Evolutionary conservation across 1,140 invertebrate species (phyloP).

Genomic region (Sitophilus oryzae): DNA sequence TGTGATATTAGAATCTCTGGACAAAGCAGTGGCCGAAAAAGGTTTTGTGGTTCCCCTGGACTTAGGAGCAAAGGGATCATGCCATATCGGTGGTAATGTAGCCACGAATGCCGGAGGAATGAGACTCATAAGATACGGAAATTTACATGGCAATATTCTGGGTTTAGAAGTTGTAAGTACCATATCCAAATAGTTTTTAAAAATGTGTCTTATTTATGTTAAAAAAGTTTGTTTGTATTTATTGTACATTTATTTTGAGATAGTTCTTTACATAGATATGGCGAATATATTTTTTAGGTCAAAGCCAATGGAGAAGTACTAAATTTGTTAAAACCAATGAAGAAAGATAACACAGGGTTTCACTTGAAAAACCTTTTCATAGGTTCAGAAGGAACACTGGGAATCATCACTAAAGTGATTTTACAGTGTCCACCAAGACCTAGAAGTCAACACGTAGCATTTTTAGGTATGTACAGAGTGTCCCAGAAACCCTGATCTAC

Average conservation of each 20-base stretch:
- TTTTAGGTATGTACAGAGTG: conserved; percentile 66
- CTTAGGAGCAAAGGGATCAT: conserved; percentile 94
- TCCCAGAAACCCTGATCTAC: no score
- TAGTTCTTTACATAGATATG: neutral
- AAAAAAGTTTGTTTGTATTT: neutral
- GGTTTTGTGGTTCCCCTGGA: conserved; percentile 91
- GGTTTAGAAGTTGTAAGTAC: conserved; percentile 82
- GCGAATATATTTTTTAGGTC: conserved; percentile 61
- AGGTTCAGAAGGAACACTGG: conserved; percentile 94
- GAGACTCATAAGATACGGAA: conserved; percentile 87
- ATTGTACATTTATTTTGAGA: neutral
- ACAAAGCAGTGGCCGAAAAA: conserved; percentile 64
- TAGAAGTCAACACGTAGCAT: conserved; percentile 72
- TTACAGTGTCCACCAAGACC: conserved; percentile 82
- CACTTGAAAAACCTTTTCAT: conserved; percentile 96
- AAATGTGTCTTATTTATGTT: no score
- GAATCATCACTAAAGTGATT: conserved; percentile 87
- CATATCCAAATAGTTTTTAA: neutral
- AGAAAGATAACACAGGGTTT: conserved; percentile 97
- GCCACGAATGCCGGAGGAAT: conserved; percentile 95
- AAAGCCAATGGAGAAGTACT: conserved; percentile 82
- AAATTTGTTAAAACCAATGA: conserved; percentile 75
- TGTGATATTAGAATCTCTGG: conserved; percentile 82
- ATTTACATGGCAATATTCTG: conserved; percentile 84
- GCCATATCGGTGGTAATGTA: conserved; percentile 94